Base-by-base conservation (phyloP, 2,797 vertebrate genomes). In the Diglossa cyanea region DNA sequence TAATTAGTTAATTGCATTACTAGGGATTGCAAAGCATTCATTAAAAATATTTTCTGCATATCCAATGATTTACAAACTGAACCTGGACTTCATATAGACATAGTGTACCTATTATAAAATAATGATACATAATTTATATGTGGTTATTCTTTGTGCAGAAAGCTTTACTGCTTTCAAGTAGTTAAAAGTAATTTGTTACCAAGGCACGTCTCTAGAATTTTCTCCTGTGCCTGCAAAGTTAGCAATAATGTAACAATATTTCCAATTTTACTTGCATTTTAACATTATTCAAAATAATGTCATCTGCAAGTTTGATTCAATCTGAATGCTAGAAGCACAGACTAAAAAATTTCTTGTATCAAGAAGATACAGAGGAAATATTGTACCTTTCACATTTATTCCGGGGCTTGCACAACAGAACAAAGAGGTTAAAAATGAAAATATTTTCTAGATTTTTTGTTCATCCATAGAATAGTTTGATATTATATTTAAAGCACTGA, bases 1-100 rank as follows among this genome's bases (percentile, higher is more conserved):
- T 94, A 91, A 96, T 93, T 95, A 88, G 28, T 58, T 96, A 95
- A 91, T 88, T 93, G 58, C 58, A 58, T 91, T 92, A 81, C n/a
- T 90, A 81, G 33, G n/a, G 23, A 79, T 44, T 55, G 62, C 31
- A 76, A 76, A 73, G 4, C 26, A 17, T 55, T 92, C 2, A 66
- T 79, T 48, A 82, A 88, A 81, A 88, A 57, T 78, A 68, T 63
- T 93, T 94, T 85, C 24, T 88, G 33, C 42, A n/a, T 13, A 84
- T 67, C 21, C 51, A 70, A 40, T 33, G 23, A 88, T 93, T 84
- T 84, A 57, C 58, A 95, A 90, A 96, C 82, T 96, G 65, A 97
- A 94, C 15, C 40, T 94, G 31, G 86, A 75, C 58, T 96, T 86
- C 90, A 94, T 75, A 89, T 47, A 95, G 71, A n/a, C 53, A 93